phyloP scores from a whole-genome alignment of 2,113 vertebrate species.

The Triplophysa tibetana region DNA sequence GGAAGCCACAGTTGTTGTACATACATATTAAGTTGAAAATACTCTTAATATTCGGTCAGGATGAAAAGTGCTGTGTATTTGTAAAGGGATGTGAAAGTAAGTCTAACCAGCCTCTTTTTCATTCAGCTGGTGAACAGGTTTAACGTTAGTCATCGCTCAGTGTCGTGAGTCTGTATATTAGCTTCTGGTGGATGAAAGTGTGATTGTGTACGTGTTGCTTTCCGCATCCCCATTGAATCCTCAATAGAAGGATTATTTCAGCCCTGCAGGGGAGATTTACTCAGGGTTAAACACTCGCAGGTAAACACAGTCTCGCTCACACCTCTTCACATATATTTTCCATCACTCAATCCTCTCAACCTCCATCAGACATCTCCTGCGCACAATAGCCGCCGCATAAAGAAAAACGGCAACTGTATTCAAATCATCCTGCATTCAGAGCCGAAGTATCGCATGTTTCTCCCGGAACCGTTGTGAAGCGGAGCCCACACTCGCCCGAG shows the following conservation, averaged over 20 bases:
- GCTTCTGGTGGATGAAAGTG: neutral
- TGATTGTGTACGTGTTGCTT: neutral
- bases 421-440: conserved; percentile 51
- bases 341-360: conserved; percentile 14
- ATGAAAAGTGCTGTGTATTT: neutral
- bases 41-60: neutral
- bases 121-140: conserved; percentile 18
- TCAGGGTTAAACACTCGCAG: conserved; percentile 4
- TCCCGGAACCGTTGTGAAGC: conserved; percentile 29
- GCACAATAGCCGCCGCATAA: conserved; percentile 36
- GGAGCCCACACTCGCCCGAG: conserved; percentile 30
- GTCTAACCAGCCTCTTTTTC: neutral
- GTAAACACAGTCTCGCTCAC: conserved; percentile 17
- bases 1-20: neutral
- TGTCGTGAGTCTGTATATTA: conserved; percentile 11
- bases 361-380: conserved; percentile 6
- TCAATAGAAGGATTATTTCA: conserved; percentile 44
- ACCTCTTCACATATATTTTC: conserved; percentile 27
- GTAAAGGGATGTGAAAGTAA: conserved; percentile 6
- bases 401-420: conserved; percentile 42
- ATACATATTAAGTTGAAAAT: neutral
- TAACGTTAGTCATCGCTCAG: conserved; percentile 17
- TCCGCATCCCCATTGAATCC: conserved; percentile 6
- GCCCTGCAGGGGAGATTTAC: conserved; percentile 36
- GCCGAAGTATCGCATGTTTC: conserved; percentile 43